Conservation (phyloP, 2,113 vertebrate genomes). For the Protobothrops mucrosquamatus region DNA sequence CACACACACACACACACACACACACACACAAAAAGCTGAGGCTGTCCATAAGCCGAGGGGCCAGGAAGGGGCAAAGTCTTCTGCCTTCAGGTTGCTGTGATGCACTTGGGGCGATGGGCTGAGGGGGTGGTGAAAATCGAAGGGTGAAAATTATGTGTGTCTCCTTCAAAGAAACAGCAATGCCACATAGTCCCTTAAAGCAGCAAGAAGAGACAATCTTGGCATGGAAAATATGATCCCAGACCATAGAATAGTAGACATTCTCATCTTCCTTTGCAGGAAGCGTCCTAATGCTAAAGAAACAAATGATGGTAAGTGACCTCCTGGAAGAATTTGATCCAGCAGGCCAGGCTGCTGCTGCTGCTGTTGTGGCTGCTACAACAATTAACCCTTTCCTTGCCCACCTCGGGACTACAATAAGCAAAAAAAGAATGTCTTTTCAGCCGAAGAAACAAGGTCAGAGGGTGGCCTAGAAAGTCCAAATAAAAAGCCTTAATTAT, state of each 20-base stretch:
- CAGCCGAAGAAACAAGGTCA: not conserved
- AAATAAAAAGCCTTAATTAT: not conserved
- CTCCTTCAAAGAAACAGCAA: conserved; percentile 1
- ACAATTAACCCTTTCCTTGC: conserved; percentile 36
- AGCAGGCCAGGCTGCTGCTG: not conserved
- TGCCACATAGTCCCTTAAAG: conserved; percentile 2
- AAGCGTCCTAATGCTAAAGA: conserved; percentile 41
- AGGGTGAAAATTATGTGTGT: conserved; percentile 33
- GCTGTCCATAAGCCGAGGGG: conserved; percentile 19
- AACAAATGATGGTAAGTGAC: conserved; percentile 56
- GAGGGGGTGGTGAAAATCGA: not conserved
- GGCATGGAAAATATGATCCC: conserved; percentile 30
- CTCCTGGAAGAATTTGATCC: conserved; percentile 53
- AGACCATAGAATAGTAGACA: conserved; percentile 22
- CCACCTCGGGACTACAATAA: rapidly evolving
- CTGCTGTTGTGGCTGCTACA: not conserved
- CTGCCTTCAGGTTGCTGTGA: conserved; percentile 41
- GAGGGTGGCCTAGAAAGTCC: not conserved
- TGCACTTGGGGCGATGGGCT: not conserved
- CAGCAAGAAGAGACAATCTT: conserved; percentile 27
- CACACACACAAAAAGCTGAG: conserved; percentile 27
- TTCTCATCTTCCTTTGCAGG: conserved; percentile 35
- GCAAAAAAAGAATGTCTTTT: not conserved
- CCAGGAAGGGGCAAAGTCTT: conserved; percentile 21
- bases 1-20: not conserved